These are phyloP conservation scores for Orthosia cruda DNA, from an alignment of 2,888 invertebrate species.

Conservation along the genomic window DNA sequence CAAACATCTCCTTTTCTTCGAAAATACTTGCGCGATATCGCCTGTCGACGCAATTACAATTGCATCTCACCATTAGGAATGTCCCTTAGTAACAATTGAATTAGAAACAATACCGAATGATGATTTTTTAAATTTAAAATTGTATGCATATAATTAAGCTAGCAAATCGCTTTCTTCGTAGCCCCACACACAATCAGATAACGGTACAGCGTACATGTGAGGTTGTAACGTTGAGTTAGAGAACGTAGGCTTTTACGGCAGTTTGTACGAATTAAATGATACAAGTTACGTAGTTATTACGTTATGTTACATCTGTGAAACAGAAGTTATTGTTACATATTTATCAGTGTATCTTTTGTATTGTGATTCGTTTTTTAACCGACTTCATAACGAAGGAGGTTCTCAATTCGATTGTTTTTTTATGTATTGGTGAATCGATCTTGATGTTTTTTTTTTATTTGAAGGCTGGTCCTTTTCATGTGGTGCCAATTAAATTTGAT, in stretches of 20 bases:
- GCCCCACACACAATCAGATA: conserved; percentile 46
- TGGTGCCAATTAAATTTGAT: too few species aligned
- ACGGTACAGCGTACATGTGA: conserved; percentile 30
- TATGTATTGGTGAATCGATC: too few species aligned
- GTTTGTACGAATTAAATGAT: conserved; percentile 49
- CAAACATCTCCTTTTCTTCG: too few species aligned
- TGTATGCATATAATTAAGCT: background rate
- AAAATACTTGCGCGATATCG: too few species aligned
- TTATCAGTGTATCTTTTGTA: conserved; percentile 15
- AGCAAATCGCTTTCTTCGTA: conserved; percentile 7
- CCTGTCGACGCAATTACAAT: too few species aligned
- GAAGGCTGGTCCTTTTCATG: too few species aligned
- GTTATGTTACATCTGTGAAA: conserved; percentile 13
- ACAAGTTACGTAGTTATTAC: conserved; percentile 39
- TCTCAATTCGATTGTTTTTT: too few species aligned
- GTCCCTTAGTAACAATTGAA: too few species aligned
- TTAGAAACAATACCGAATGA: too few species aligned
- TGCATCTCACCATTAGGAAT: too few species aligned
- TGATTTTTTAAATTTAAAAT: background rate
- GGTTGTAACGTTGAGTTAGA: conserved; percentile 33
- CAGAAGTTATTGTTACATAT: conserved; percentile 12
- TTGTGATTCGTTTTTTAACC: background rate
- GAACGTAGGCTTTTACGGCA: conserved; percentile 49
- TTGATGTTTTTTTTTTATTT: too few species aligned
- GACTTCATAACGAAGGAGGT: too few species aligned